These are phyloP conservation scores for Neostethus bicornis DNA, from an alignment of 2,797 vertebrate genomes.

Conservation along the genomic window DNA sequence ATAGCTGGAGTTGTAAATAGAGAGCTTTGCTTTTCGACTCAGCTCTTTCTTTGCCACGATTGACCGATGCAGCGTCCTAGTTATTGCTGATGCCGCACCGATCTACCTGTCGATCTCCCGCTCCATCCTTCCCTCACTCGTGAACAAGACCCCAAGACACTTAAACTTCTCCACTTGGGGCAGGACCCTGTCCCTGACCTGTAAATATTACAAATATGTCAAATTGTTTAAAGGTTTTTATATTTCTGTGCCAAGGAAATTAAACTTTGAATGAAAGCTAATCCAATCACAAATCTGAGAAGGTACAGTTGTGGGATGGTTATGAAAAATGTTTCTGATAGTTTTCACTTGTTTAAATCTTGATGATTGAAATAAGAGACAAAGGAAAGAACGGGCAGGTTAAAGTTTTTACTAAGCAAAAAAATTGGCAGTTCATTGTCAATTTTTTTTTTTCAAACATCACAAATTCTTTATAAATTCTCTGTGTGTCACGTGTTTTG, in stretches of 20 bases:
- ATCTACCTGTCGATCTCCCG: no score
- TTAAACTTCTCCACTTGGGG: no score
- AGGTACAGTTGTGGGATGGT: constrained; percentile 1
- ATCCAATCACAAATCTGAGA: neutral
- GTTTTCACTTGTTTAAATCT: neutral
- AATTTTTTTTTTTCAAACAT: neutral
- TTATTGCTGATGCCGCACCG: no score
- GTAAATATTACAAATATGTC: constrained; percentile 1
- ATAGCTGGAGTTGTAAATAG: no score
- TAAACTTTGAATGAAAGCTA: constrained; percentile 1
- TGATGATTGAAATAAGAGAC: neutral
- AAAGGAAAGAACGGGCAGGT: neutral
- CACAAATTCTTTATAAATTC: neutral
- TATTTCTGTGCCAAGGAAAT: constrained; percentile 1
- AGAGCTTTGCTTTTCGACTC: no score
- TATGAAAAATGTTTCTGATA: constrained; percentile 2
- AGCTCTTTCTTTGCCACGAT: no score
- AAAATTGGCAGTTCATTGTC: no score
- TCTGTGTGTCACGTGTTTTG: constrained; percentile 3
- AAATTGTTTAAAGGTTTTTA: neutral
- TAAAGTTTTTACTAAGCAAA: neutral
- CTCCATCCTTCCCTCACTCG: no score
- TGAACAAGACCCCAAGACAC: no score
- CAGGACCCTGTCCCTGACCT: no score
- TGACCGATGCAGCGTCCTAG: no score